phyloP scores from a whole-genome alignment of 2,797 vertebrate genomes.

The Acanthiza pusilla region DNA sequence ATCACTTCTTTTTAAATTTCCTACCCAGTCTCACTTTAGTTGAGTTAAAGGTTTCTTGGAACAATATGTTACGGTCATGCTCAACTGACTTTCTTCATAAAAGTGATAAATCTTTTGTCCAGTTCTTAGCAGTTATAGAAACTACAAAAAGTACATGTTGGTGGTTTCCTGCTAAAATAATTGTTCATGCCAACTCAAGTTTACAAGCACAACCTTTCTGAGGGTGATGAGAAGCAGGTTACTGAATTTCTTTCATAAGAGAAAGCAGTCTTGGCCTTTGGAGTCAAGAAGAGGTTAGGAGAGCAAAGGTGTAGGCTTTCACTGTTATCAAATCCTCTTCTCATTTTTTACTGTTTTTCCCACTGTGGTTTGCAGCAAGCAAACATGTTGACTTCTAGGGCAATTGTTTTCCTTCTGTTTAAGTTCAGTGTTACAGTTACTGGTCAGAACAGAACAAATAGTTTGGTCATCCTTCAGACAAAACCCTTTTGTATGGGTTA shows the following conservation, averaged over 20 bases:
- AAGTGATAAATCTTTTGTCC: constrained; percentile 62
- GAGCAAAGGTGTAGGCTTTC: background rate
- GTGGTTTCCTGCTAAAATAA: constrained; percentile 53
- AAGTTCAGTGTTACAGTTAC: background rate
- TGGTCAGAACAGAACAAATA: background rate
- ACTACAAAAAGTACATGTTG: constrained; percentile 6
- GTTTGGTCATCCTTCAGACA: background rate
- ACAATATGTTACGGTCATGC: constrained; percentile 66
- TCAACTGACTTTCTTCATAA: constrained; percentile 68
- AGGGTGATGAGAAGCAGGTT: background rate
- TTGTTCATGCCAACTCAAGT: background rate
- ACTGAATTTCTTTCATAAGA: background rate
- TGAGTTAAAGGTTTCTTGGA: constrained; percentile 69
- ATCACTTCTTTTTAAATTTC: constrained; percentile 70
- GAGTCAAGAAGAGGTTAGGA: background rate
- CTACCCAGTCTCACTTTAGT: constrained; percentile 48
- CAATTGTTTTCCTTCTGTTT: background rate
- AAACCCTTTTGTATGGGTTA: background rate
- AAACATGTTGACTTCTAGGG: background rate
- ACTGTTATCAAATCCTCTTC: background rate
- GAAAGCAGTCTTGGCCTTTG: background rate
- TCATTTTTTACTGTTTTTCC: background rate
- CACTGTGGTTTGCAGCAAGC: background rate
- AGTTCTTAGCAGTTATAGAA: constrained; percentile 54
- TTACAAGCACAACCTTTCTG: background rate